Evolutionary conservation across 2,888 invertebrate genomes (phyloP).

Genomic region (Perdita meconis): DNA sequence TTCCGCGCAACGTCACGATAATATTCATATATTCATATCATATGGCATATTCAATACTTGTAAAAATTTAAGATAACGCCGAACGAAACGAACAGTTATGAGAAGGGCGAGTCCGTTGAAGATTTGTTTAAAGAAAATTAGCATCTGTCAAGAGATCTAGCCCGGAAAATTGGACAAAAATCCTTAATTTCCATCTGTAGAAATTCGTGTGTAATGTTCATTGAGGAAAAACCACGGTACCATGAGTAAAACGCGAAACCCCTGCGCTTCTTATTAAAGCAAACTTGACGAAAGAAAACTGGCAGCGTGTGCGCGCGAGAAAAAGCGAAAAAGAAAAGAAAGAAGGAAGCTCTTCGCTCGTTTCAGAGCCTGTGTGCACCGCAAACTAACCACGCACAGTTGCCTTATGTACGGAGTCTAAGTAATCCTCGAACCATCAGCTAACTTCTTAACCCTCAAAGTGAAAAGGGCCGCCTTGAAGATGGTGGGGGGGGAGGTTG

Average conservation of each 20-base stretch:
- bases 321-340: conserved; percentile 27
- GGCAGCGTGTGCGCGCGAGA: conserved; percentile 7
- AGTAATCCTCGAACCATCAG: conserved; percentile 75
- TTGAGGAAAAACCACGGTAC: not conserved
- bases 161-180: not conserved
- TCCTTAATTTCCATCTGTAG: not conserved
- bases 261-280: conserved; percentile 15
- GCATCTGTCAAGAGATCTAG: not conserved
- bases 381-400: conserved; percentile 65
- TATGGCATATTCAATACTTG: no score
- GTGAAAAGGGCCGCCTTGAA: conserved; percentile 67
- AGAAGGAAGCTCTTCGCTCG: conserved; percentile 35
- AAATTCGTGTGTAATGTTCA: not conserved
- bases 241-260: conserved; percentile 8
- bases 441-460: conserved; percentile 76
- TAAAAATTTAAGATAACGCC: no score
- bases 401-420: conserved; percentile 67
- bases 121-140: not conserved
- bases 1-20: not conserved
- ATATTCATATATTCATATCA: no score
- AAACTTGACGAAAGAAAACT: not conserved
- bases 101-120: no score
- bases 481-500: not conserved
- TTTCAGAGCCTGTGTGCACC: conserved; percentile 53
- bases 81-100: no score